Evolutionary conservation across 2,888 invertebrate genomes (phyloP).

Genomic region (Ganaspis brasiliensis): DNA sequence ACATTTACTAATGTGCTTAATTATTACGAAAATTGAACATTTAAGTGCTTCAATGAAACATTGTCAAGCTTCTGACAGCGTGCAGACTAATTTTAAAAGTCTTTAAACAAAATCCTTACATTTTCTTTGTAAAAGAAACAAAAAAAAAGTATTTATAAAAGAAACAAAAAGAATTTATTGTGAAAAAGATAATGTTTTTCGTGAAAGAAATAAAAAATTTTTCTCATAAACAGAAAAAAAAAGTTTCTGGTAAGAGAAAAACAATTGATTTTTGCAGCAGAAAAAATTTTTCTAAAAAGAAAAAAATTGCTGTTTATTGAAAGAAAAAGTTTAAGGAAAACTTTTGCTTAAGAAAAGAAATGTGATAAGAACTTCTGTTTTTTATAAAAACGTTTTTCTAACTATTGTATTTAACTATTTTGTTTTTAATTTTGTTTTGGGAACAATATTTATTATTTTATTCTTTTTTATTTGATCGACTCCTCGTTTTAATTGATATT

Average conservation of each 20-base stretch:
- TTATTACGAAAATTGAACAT: slow-evolving; percentile 24
- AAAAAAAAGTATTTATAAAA: neutral
- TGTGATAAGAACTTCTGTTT: neutral
- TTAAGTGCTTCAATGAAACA: neutral
- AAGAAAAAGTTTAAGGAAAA: too few relatives aligned
- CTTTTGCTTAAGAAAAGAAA: too few relatives aligned
- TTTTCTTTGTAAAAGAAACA: neutral
- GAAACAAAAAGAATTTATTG: too few relatives aligned
- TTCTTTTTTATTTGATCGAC: neutral
- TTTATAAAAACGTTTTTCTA: neutral
- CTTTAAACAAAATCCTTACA: neutral
- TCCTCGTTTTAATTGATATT: neutral
- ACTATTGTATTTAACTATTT: neutral
- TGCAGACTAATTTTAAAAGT: slow-evolving; percentile 5
- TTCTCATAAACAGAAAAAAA: too few relatives aligned
- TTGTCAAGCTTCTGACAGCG: slow-evolving; percentile 17
- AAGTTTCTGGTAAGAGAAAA: too few relatives aligned
- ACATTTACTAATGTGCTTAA: slow-evolving; percentile 3
- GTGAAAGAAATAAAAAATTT: too few relatives aligned
- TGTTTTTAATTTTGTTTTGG: neutral
- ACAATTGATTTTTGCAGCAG: too few relatives aligned
- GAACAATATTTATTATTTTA: slow-evolving; percentile 3
- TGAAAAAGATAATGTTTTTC: too few relatives aligned
- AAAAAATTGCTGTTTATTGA: too few relatives aligned
- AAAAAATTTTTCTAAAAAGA: too few relatives aligned